phyloP scores from a whole-genome alignment of 2,113 vertebrate species.

The Stegostoma tigrinum region DNA sequence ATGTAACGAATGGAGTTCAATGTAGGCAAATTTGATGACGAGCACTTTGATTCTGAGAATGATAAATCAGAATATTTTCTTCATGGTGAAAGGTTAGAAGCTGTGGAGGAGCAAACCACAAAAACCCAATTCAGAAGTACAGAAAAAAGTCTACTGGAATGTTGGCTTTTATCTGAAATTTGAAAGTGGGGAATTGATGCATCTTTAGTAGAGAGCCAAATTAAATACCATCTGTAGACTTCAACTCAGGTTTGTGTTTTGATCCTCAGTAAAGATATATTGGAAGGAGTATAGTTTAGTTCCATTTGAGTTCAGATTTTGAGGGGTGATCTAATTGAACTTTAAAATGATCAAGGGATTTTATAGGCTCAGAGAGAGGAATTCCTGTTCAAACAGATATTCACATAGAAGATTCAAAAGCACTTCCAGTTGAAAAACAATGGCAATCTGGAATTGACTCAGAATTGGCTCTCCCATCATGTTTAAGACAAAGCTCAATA shows the following conservation, averaged over 20 bases:
- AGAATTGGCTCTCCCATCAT: no score
- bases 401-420: no score
- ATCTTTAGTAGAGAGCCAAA: background rate
- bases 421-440: no score
- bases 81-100: background rate
- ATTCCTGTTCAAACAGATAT: no score
- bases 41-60: background rate
- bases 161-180: background rate
- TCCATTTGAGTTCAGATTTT: background rate
- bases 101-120: background rate
- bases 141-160: background rate
- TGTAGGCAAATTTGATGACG: background rate
- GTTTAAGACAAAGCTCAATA: no score
- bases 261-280: background rate
- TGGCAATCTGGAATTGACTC: no score
- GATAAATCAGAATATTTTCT: background rate
- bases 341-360: no score
- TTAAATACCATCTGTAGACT: background rate
- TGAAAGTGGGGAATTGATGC: background rate
- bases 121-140: background rate
- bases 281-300: background rate
- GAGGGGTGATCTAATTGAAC: no score
- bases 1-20: background rate
- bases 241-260: background rate
- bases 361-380: no score